Conservation (phyloP, 2,113 vertebrate species). For the Anoplopoma fimbria region DNA sequence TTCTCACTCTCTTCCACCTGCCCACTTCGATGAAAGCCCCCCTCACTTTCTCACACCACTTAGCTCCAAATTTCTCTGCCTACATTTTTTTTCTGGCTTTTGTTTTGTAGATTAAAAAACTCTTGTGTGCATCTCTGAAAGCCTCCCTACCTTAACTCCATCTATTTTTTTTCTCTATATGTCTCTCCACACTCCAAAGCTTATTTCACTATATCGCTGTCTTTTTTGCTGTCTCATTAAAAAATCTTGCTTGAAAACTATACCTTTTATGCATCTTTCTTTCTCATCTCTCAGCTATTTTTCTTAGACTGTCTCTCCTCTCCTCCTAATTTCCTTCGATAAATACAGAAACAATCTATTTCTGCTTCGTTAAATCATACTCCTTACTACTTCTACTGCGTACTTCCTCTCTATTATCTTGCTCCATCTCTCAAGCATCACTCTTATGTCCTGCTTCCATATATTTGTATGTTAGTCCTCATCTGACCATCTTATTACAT, state of each 20-base stretch:
- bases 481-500: conserved; percentile 69
- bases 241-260: no score
- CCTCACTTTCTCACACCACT: conserved; percentile 65
- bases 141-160: conserved; percentile 8
- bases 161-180: neutral
- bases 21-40: conserved; percentile 55
- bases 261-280: conserved; percentile 24
- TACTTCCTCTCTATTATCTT: conserved; percentile 44
- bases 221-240: conserved; percentile 1
- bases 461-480: conserved; percentile 37
- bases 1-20: conserved; percentile 66
- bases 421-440: conserved; percentile 26
- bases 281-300: conserved; percentile 7
- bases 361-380: conserved; percentile 35
- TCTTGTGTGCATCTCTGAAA: conserved; percentile 34
- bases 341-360: conserved; percentile 46
- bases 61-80: conserved; percentile 30
- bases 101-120: conserved; percentile 52
- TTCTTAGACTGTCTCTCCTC: conserved; percentile 12
- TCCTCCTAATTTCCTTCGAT: conserved; percentile 13
- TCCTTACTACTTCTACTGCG: neutral
- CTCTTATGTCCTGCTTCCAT: neutral
- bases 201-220: conserved; percentile 11
- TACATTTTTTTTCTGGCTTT: conserved; percentile 40
- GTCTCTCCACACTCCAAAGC: neutral